Base-by-base conservation (phyloP, 1,140 invertebrate species). In the Frieseomelitta varia region DNA sequence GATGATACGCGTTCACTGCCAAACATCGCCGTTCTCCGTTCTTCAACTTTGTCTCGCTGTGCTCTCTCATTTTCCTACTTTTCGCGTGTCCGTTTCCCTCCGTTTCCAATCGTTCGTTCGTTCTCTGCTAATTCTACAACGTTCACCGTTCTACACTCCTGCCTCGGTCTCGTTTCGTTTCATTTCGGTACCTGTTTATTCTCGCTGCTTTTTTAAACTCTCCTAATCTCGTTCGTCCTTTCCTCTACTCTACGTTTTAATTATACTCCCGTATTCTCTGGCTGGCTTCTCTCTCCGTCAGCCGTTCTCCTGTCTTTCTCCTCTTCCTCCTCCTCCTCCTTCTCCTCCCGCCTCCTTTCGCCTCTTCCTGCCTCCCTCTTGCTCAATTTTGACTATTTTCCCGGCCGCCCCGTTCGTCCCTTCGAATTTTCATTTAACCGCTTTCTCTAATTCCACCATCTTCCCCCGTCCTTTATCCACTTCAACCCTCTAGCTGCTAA, bases 1-100 rank as follows among this genome's bases (percentile, higher is more conserved):
- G 65, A 58, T 86, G 88, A 92, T 90, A 90, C 86, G 90, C 86
- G 91, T 93, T 91, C 91, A 90, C 92, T 92, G 91, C 86, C 91
- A 75, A 89, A 78, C 82, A 87, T 53, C 56, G 10, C 68, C 1
- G 55, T n/a, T 34, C n/a, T n/a, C 68, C 1, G 55, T n/a, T 63
- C 1, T 73, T 19, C 68, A 15, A 24, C 27, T n/a, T 58, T 30
- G 30, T 14, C n/a, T 34, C 12, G 14, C 15, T 53, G 4, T 21
- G 39, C 6, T 11, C 55, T 11, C 12, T n/a, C 19, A 56, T 30
- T 58, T 71, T 21, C 8, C n/a, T 21, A 27, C 6, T 71, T 47
- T 47, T n/a, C 68, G 12, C 21, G 15, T 19, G 27, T 30, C 11
- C 10, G 8, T 17, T 14, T 55, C 4, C 17, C 39, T 8, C 39